Conservation (phyloP, 2,797 vertebrate species). For the Jordanella pulchra region DNA sequence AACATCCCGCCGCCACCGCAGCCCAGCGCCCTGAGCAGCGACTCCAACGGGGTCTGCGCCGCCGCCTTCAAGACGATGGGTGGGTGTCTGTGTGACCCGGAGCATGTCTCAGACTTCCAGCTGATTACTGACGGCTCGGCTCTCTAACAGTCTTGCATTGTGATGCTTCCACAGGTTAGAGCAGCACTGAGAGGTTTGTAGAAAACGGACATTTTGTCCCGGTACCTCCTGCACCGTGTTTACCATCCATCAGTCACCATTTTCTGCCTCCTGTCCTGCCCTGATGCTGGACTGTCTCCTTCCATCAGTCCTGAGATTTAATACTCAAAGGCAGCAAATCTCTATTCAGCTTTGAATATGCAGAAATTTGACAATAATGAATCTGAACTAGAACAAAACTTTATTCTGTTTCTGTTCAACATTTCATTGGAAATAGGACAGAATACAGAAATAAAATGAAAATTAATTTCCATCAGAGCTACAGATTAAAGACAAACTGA, state of each 20-base stretch:
- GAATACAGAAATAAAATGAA: no score
- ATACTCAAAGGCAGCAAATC: neutral
- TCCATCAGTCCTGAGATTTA: neutral
- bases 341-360: no score
- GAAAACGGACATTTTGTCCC: constrained; percentile 52
- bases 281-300: constrained; percentile 21
- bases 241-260: neutral
- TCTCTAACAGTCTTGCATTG: constrained; percentile 80
- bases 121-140: constrained; percentile 38
- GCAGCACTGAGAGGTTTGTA: constrained; percentile 88
- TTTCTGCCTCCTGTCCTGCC: constrained; percentile 3
- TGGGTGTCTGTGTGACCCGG: constrained; percentile 37
- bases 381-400: no score
- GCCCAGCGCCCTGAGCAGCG: constrained; percentile 70
- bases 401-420: no score
- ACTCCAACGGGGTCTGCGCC: constrained; percentile 68
- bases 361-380: no score
- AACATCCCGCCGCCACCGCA: constrained; percentile 91
- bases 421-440: no score
- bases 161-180: constrained; percentile 88
- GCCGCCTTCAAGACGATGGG: constrained; percentile 85
- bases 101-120: neutral
- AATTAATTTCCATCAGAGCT: no score
- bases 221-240: constrained; percentile 63
- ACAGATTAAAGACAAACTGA: no score